phyloP scores from a whole-genome alignment of 2,888 invertebrate species.

The Junonia oenone region DNA sequence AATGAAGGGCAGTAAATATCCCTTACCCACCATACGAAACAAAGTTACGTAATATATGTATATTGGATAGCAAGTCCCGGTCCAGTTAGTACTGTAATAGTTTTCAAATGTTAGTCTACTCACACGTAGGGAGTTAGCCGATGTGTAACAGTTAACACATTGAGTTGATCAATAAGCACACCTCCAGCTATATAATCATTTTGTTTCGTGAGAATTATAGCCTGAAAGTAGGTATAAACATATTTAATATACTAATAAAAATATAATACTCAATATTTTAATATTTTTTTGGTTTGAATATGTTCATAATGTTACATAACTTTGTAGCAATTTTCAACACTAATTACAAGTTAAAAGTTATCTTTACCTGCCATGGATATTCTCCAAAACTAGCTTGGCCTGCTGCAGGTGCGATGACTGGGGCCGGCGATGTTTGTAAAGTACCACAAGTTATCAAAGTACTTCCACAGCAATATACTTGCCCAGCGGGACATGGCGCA shows the following conservation, averaged over 20 bases:
- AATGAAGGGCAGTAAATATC: too few species aligned
- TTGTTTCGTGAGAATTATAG: slow-evolving; percentile 75
- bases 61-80: too few species aligned
- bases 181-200: slow-evolving; percentile 86
- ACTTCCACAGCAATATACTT: slow-evolving; percentile 62
- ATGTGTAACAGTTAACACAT: slow-evolving; percentile 87
- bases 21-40: too few species aligned
- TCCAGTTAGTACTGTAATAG: too few species aligned
- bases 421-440: slow-evolving; percentile 52
- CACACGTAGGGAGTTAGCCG: slow-evolving; percentile 81
- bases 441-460: slow-evolving; percentile 63
- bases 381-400: slow-evolving; percentile 84
- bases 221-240: too few species aligned
- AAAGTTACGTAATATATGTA: too few species aligned
- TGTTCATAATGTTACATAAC: too few species aligned
- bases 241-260: too few species aligned
- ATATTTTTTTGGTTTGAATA: too few species aligned
- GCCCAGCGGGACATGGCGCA: slow-evolving; percentile 53
- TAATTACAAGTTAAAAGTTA: neutral
- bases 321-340: too few species aligned
- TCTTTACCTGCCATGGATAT: slow-evolving; percentile 85
- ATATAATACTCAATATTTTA: too few species aligned
- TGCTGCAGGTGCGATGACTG: slow-evolving; percentile 50
- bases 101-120: slow-evolving; percentile 41
- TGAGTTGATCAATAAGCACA: slow-evolving; percentile 82